Evolutionary conservation across 2,113 vertebrate genomes (phyloP).

Genomic region (Centropristis striata): DNA sequence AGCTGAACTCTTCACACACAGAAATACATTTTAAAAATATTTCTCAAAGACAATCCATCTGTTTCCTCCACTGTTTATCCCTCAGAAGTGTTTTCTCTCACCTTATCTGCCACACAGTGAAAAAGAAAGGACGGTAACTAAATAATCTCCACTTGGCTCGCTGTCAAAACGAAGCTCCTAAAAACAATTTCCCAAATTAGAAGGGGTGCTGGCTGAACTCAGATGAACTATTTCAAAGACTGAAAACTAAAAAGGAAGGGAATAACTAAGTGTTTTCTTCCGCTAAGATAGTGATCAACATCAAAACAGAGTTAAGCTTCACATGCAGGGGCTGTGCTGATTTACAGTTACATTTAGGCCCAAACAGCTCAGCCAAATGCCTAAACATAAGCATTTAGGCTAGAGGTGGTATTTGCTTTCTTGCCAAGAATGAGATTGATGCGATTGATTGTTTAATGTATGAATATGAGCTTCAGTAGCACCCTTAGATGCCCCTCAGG

Average conservation of each 20-base stretch:
- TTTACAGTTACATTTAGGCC: not conserved
- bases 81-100: slow-evolving; percentile 45
- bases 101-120: slow-evolving; percentile 15
- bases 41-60: slow-evolving; percentile 57
- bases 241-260: slow-evolving; percentile 5
- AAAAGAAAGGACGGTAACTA: slow-evolving; percentile 19
- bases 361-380: not conserved
- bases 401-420: not conserved
- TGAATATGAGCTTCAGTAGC: not conserved
- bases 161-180: slow-evolving; percentile 26
- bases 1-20: slow-evolving; percentile 49
- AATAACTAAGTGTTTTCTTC: not conserved
- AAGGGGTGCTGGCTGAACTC: slow-evolving; percentile 47
- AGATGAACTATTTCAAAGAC: slow-evolving; percentile 23
- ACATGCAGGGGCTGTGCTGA: not conserved
- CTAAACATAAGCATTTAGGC: not conserved
- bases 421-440: not conserved
- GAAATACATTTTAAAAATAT: slow-evolving; percentile 18
- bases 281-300: not conserved
- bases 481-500: too few species aligned
- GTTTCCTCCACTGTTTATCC: slow-evolving; percentile 37
- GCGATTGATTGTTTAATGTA: not conserved
- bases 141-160: slow-evolving; percentile 18
- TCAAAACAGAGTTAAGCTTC: not conserved
- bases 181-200: slow-evolving; percentile 62